Conservation (phyloP, 2,113 vertebrate species). For the Atractosteus spatula region DNA sequence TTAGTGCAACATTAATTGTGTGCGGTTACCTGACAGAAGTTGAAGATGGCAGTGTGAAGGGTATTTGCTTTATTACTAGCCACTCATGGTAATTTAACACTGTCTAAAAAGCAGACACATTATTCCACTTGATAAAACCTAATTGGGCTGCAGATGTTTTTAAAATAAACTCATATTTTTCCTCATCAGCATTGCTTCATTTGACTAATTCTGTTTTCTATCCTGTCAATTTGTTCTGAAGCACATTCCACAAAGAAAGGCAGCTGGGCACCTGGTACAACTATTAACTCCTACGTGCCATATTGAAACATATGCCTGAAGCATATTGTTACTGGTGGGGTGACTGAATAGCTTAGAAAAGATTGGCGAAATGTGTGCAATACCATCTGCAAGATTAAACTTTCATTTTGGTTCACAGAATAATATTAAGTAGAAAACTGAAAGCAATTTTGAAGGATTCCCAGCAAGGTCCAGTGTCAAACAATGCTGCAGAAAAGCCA, state of each 20-base stretch:
- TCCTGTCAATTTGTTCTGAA: slow-evolving; percentile 38
- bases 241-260: slow-evolving; percentile 22
- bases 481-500: too few relatives aligned
- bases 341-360: background rate
- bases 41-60: slow-evolving; percentile 4
- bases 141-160: slow-evolving; percentile 46
- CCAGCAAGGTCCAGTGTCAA: too few relatives aligned
- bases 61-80: background rate
- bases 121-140: slow-evolving; percentile 27
- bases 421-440: too few relatives aligned
- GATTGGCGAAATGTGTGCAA: background rate
- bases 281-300: background rate
- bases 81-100: slow-evolving; percentile 28
- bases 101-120: slow-evolving; percentile 27
- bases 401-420: background rate
- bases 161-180: slow-evolving; percentile 53
- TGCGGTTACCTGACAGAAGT: background rate
- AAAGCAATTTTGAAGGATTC: too few relatives aligned
- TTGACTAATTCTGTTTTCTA: slow-evolving; percentile 52
- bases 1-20: background rate
- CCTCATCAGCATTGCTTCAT: slow-evolving; percentile 48
- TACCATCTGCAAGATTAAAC: too few relatives aligned
- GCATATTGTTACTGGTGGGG: background rate
- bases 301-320: background rate
- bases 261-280: slow-evolving; percentile 38